Percentiles rank a stretch among this genome's conserved stretches.
Conservation (phyloP, 2,113 vertebrate genomes). For the Budorcas taxicolor region DNA sequence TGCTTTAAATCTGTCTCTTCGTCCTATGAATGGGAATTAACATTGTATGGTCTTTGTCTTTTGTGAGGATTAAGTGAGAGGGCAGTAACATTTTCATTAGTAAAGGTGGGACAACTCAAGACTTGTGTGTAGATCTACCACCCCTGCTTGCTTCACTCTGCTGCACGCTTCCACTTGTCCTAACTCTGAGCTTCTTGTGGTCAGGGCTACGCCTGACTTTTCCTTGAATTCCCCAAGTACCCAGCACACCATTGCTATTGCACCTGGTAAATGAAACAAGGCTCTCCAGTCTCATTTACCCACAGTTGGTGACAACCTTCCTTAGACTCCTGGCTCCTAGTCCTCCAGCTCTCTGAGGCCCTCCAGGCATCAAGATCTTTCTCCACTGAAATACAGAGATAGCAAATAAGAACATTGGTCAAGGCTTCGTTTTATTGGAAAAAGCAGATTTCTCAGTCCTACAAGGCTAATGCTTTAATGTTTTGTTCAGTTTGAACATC, state of each 20-base stretch:
- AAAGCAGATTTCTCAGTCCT: background rate
- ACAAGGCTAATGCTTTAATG: background rate
- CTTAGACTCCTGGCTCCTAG: background rate
- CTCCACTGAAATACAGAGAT: slow-evolving; percentile 74
- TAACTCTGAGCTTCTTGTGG: background rate
- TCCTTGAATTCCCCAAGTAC: background rate
- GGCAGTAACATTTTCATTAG: background rate
- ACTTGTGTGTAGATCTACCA: background rate
- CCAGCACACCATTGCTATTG: background rate
- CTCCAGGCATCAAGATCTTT: slow-evolving; percentile 73
- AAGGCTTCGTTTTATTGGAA: background rate
- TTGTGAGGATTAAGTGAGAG: background rate
- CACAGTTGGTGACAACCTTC: background rate
- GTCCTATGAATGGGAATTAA: background rate
- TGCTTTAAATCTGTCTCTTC: background rate
- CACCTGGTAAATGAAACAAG: background rate
- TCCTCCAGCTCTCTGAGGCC: slow-evolving; percentile 54
- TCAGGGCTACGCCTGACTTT: background rate
- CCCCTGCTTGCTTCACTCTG: background rate
- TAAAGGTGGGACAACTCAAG: background rate
- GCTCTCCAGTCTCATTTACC: background rate
- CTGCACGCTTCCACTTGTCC: background rate
- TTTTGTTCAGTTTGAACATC: background rate
- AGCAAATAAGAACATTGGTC: slow-evolving; percentile 58
- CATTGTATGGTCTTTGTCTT: background rate